These are phyloP conservation scores for Muscina levida DNA, from an alignment of 2,888 invertebrate genomes.

Conservation along the genomic window DNA sequence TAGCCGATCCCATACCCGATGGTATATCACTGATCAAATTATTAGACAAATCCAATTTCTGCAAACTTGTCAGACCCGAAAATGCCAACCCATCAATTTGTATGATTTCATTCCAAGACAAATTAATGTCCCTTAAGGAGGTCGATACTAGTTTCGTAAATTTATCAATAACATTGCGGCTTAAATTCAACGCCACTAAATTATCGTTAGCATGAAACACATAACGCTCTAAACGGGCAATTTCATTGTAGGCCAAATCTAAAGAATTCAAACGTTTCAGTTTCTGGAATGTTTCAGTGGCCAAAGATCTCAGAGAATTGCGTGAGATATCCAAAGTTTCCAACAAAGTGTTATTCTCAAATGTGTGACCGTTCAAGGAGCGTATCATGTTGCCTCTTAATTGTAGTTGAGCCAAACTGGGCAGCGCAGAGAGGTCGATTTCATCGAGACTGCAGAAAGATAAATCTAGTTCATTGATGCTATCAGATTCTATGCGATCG, in stretches of 20 bases:
- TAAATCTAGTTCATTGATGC: constrained; percentile 82
- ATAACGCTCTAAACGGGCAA: constrained; percentile 82
- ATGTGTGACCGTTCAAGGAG: constrained; percentile 81
- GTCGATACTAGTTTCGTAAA: constrained; percentile 82
- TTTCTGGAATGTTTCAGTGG: constrained; percentile 83
- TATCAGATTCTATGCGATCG: constrained; percentile 80
- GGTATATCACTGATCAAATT: constrained; percentile 85
- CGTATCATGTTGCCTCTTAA: constrained; percentile 85
- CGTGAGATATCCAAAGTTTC: constrained; percentile 84
- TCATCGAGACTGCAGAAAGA: constrained; percentile 84
- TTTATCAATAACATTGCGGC: constrained; percentile 84
- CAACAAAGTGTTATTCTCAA: constrained; percentile 83
- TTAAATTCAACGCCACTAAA: constrained; percentile 83
- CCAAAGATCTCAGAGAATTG: constrained; percentile 84
- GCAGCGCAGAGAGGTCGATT: constrained; percentile 83
- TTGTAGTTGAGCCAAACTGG: constrained; percentile 82
- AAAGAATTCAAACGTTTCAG: constrained; percentile 82
- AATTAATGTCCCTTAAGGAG: constrained; percentile 82
- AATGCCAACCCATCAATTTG: constrained; percentile 81
- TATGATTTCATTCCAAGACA: constrained; percentile 85
- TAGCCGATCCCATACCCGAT: constrained; percentile 82
- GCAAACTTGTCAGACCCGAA: constrained; percentile 82
- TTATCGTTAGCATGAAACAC: constrained; percentile 83
- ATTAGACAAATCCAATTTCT: constrained; percentile 84
- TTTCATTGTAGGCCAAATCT: constrained; percentile 87